A percentile compares a stretch with the other conserved stretches of the same genome.
These are phyloP conservation scores for Caretta caretta DNA, from an alignment of 2,113 vertebrate genomes.

Conservation along the genomic window DNA sequence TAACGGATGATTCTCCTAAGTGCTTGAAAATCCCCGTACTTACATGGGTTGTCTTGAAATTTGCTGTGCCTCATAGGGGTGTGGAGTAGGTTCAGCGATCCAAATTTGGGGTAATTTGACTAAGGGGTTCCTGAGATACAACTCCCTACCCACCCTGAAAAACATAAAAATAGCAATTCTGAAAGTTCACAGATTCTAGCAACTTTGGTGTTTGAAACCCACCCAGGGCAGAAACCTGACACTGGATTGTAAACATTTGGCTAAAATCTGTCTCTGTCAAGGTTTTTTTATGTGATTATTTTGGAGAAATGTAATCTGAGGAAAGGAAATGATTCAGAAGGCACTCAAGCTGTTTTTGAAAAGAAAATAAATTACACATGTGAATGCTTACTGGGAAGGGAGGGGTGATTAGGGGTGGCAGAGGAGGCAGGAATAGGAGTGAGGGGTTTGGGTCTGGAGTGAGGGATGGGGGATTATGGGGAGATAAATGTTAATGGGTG, in stretches of 20 bases:
- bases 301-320: background rate
- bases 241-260: background rate
- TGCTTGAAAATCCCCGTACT: background rate
- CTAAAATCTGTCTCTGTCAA: background rate
- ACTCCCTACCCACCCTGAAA: background rate
- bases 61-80: background rate
- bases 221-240: background rate
- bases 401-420: background rate
- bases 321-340: background rate
- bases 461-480: background rate
- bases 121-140: background rate
- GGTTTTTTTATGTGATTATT: background rate
- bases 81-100: background rate
- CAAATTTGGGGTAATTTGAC: background rate
- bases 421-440: background rate
- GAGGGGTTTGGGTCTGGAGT: background rate
- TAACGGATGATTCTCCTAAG: background rate
- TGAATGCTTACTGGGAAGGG: background rate
- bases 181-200: background rate
- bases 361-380: background rate
- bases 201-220: background rate
- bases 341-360: background rate
- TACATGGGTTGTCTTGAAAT: background rate
- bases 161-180: background rate
- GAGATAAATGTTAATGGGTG: background rate